Percentiles rank a stretch among this genome's conserved stretches.
Conservation (phyloP, 2,888 invertebrate genomes). For the Meteorus cinctellus region DNA sequence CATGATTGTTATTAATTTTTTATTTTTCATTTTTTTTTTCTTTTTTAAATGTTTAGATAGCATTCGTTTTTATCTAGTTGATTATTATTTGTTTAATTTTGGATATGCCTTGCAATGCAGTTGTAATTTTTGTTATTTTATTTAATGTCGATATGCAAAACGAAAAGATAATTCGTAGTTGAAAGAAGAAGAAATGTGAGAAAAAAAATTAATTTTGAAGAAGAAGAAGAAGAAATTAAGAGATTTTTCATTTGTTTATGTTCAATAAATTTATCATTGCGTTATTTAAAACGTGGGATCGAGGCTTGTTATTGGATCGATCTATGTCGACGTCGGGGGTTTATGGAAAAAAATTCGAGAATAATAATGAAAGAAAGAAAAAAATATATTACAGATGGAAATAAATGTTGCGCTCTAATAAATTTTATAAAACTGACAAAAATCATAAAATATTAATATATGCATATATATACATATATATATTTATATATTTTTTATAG, state of each 20-base stretch:
- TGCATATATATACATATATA: slow-evolving; percentile 11
- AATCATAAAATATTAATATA: not conserved
- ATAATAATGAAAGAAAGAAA: not conserved
- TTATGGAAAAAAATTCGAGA: not conserved
- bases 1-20: slow-evolving; percentile 16
- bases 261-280: slow-evolving; percentile 3
- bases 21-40: slow-evolving; percentile 21
- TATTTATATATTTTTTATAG: slow-evolving; percentile 7
- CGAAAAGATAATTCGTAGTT: too few species aligned
- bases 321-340: slow-evolving; percentile 29
- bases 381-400: not conserved
- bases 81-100: slow-evolving; percentile 5
- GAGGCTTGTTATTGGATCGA: slow-evolving; percentile 35
- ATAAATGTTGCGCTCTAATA: slow-evolving; percentile 1
- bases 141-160: too few species aligned
- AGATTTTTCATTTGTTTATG: not conserved
- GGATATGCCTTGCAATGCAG: not conserved
- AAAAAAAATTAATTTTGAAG: too few species aligned
- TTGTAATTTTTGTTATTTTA: not conserved
- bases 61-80: not conserved
- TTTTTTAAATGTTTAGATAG: not conserved
- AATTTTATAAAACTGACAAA: not conserved
- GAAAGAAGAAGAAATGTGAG: too few species aligned
- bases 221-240: too few species aligned
- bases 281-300: slow-evolving; percentile 21